These are phyloP conservation scores for Anagyrus pseudococci DNA, from an alignment of 2,888 invertebrate genomes.

Conservation along the genomic window DNA sequence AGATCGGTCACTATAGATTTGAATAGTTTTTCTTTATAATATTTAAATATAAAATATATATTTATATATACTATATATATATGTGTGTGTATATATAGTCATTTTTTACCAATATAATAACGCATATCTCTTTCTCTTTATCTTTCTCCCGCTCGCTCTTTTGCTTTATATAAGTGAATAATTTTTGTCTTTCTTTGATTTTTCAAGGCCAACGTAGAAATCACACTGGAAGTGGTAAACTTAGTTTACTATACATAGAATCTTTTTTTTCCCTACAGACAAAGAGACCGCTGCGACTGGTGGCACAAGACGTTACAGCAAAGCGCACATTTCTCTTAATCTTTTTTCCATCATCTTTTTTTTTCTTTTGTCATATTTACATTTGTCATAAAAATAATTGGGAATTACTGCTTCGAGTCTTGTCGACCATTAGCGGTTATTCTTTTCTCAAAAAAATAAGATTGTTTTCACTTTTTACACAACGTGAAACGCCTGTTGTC, in stretches of 20 bases:
- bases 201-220: slow-evolving; percentile 61
- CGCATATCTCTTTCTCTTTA: slow-evolving; percentile 44
- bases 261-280: slow-evolving; percentile 26
- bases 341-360: too few relatives aligned
- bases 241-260: slow-evolving; percentile 43
- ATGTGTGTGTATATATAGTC: slow-evolving; percentile 43
- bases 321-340: slow-evolving; percentile 36
- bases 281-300: slow-evolving; percentile 32
- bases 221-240: slow-evolving; percentile 58
- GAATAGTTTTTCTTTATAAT: slow-evolving; percentile 43
- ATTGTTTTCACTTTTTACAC: not conserved
- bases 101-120: slow-evolving; percentile 55
- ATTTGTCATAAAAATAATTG: slow-evolving; percentile 36
- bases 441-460: not conserved
- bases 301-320: slow-evolving; percentile 35
- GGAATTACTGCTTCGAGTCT: slow-evolving; percentile 34
- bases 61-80: slow-evolving; percentile 45
- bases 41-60: slow-evolving; percentile 56
- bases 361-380: slow-evolving; percentile 34
- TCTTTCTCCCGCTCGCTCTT: slow-evolving; percentile 36
- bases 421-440: slow-evolving; percentile 32
- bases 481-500: slow-evolving; percentile 1
- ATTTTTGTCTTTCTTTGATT: slow-evolving; percentile 51
- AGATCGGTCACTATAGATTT: slow-evolving; percentile 49
- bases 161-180: slow-evolving; percentile 41